A percentile compares a stretch with the other conserved stretches of the same genome.
phyloP scores from a whole-genome alignment of 2,888 invertebrate species.

The Drosophila anceps region DNA sequence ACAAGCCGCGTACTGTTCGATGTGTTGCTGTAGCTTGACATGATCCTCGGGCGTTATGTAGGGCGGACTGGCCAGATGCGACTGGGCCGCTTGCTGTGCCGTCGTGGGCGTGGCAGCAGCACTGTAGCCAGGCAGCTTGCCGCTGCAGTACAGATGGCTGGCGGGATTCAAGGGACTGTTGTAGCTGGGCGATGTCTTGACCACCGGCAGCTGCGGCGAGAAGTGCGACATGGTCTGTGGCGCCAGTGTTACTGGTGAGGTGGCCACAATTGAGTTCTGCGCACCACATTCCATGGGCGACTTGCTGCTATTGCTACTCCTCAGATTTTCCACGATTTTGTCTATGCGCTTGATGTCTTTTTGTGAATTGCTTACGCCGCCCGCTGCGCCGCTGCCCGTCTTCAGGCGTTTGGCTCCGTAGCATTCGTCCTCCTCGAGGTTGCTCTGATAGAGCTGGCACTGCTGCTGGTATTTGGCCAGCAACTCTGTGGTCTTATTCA shows the following conservation, averaged over 20 bases:
- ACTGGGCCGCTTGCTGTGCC: slow-evolving; percentile 66
- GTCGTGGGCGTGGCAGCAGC: slow-evolving; percentile 60
- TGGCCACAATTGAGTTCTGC: slow-evolving; percentile 66
- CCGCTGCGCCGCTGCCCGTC: slow-evolving; percentile 15
- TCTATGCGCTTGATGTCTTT: slow-evolving; percentile 85
- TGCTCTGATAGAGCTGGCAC: slow-evolving; percentile 82
- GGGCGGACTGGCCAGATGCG: slow-evolving; percentile 57
- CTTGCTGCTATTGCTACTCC: slow-evolving; percentile 48
- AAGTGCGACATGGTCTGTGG: slow-evolving; percentile 70
- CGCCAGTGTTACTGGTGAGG: slow-evolving; percentile 63
- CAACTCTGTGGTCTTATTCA: slow-evolving; percentile 84
- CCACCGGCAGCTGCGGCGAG: slow-evolving; percentile 71
- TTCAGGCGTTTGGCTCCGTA: slow-evolving; percentile 75
- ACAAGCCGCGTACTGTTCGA: slow-evolving; percentile 79
- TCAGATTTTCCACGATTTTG: slow-evolving; percentile 85
- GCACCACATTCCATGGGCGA: slow-evolving; percentile 66
- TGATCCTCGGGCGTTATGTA: slow-evolving; percentile 76
- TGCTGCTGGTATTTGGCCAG: slow-evolving; percentile 85
- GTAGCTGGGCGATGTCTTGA: slow-evolving; percentile 66
- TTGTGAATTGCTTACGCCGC: slow-evolving; percentile 37
- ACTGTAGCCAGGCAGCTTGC: slow-evolving; percentile 61
- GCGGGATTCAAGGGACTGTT: slow-evolving; percentile 37
- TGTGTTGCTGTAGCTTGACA: slow-evolving; percentile 74
- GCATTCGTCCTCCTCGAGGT: slow-evolving; percentile 64
- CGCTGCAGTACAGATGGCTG: slow-evolving; percentile 56